Conservation (phyloP, 1,140 invertebrate genomes). For the Caenorhabditis inopinata region DNA sequence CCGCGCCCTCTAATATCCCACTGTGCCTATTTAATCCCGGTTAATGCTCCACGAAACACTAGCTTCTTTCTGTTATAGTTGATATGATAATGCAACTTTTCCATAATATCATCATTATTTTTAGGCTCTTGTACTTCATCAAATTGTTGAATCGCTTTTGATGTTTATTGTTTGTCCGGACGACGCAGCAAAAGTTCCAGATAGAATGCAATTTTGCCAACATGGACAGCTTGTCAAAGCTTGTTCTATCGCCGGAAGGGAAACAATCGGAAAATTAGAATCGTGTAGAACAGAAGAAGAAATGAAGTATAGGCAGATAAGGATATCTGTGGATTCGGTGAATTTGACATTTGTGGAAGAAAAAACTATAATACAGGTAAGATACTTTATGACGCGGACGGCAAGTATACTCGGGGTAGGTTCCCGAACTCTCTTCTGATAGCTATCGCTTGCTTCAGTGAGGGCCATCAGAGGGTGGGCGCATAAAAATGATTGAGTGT, state of each 20-base stretch:
- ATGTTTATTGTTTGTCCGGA: slow-evolving; percentile 83
- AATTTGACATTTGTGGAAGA: slow-evolving; percentile 87
- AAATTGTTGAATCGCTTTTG: slow-evolving; percentile 83
- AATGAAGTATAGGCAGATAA: slow-evolving; percentile 90
- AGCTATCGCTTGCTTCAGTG: too few species aligned
- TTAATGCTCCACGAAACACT: too few species aligned
- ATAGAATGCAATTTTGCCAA: slow-evolving; percentile 79
- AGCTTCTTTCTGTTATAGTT: too few species aligned
- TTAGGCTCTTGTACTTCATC: slow-evolving; percentile 79
- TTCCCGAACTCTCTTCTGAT: too few species aligned
- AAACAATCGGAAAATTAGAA: slow-evolving; percentile 63
- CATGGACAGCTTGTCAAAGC: slow-evolving; percentile 78
- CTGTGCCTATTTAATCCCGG: too few species aligned
- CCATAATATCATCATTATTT: not conserved
- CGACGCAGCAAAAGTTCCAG: slow-evolving; percentile 80
- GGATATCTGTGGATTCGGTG: slow-evolving; percentile 84
- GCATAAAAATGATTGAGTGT: too few species aligned
- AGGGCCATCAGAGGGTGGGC: too few species aligned
- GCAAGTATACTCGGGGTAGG: too few species aligned
- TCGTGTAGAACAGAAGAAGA: slow-evolving; percentile 72
- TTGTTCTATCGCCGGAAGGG: slow-evolving; percentile 69
- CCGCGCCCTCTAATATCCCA: too few species aligned
- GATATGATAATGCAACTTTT: too few species aligned
- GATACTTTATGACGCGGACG: too few species aligned
- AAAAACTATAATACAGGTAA: slow-evolving; percentile 71